Percentiles rank a stretch among this genome's conserved stretches.
Conservation (phyloP, 2,888 invertebrate genomes). For the Cerastoderma edule region DNA sequence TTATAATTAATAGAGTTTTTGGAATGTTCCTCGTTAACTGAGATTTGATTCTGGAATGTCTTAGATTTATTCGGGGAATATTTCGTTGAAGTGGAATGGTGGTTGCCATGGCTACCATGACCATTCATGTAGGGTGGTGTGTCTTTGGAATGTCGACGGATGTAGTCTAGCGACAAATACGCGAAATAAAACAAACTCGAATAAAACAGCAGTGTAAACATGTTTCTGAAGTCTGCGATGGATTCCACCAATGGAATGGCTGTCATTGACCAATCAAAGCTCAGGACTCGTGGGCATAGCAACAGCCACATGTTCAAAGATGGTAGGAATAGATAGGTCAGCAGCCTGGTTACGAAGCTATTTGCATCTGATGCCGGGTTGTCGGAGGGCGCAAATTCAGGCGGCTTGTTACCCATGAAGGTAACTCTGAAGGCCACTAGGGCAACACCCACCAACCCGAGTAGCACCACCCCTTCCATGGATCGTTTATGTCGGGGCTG, state of each 20-base stretch:
- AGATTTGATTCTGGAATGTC: constrained; percentile 42
- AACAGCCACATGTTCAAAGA: constrained; percentile 95
- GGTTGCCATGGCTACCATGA: constrained; percentile 60
- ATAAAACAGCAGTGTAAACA: constrained; percentile 91
- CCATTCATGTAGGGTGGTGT: constrained; percentile 68
- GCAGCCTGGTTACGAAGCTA: constrained; percentile 90
- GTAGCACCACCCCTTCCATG: constrained; percentile 82
- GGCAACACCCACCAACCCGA: constrained; percentile 88
- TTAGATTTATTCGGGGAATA: constrained; percentile 43
- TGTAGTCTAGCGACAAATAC: constrained; percentile 63
- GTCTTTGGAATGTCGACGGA: constrained; percentile 44
- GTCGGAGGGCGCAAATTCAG: constrained; percentile 96
- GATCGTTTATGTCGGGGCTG: constrained; percentile 73
- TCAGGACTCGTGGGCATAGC: constrained; percentile 93
- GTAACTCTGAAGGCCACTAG: constrained; percentile 91
- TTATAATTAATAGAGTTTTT: constrained; percentile 13
- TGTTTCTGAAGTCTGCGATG: constrained; percentile 91
- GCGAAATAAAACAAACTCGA: constrained; percentile 75
- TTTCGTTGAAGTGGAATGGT: constrained; percentile 37
- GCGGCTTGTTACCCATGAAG: constrained; percentile 89
- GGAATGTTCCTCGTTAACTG: constrained; percentile 21
- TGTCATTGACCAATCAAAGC: constrained; percentile 99
- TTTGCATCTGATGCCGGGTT: constrained; percentile 97
- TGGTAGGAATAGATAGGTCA: constrained; percentile 96
- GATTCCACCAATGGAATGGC: constrained; percentile 94